These are phyloP conservation scores for Pungitius pungitius DNA, from an alignment of 2,113 vertebrate species.

Conservation along the genomic window DNA sequence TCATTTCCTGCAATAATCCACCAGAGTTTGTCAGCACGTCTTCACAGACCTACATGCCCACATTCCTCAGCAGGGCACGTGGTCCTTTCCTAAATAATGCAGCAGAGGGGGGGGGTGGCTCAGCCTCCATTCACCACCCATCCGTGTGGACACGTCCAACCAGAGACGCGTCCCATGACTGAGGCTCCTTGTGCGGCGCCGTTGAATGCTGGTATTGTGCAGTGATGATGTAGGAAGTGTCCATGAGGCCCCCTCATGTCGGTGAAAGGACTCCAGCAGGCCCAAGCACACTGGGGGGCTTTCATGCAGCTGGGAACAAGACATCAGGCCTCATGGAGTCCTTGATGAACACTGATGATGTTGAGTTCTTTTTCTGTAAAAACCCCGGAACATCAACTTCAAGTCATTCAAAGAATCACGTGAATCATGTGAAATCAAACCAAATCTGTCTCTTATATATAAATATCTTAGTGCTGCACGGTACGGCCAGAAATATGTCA, in stretches of 20 bases:
- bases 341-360: too few relatives aligned
- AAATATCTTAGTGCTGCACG: too few relatives aligned
- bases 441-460: too few relatives aligned
- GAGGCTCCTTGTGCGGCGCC: slow-evolving; percentile 13
- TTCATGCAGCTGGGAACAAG: slow-evolving; percentile 11
- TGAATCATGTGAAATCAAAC: too few relatives aligned
- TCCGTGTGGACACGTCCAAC: slow-evolving; percentile 52
- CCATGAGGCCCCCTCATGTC: slow-evolving; percentile 50
- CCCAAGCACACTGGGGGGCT: slow-evolving; percentile 34
- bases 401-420: too few relatives aligned
- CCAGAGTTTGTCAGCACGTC: too few relatives aligned
- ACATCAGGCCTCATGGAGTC: too few relatives aligned
- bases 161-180: slow-evolving; percentile 33
- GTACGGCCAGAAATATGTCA: too few relatives aligned
- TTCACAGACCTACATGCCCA: slow-evolving; percentile 23
- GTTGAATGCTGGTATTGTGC: slow-evolving; percentile 73
- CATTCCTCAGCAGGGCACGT: slow-evolving; percentile 36
- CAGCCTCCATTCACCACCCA: slow-evolving; percentile 41
- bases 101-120: slow-evolving; percentile 46
- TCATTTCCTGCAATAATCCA: too few relatives aligned
- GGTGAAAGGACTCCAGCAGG: slow-evolving; percentile 54
- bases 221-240: slow-evolving; percentile 52
- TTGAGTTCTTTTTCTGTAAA: too few relatives aligned
- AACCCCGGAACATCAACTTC: too few relatives aligned
- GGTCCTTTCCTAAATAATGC: slow-evolving; percentile 73